Conservation (phyloP, 2,797 vertebrate species). For the Limosa lapponica region DNA sequence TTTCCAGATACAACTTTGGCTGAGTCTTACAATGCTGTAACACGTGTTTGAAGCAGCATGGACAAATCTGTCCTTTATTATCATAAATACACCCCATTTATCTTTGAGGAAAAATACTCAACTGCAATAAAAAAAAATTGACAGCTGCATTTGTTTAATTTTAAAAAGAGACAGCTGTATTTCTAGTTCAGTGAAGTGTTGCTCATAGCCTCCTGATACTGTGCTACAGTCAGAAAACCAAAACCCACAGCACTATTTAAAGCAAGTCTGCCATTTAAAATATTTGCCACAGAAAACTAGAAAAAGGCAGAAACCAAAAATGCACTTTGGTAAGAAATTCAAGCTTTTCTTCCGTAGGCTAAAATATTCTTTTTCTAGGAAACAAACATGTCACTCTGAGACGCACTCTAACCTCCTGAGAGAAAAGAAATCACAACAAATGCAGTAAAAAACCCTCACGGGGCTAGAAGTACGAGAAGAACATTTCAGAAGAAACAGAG, state of each 20-base stretch:
- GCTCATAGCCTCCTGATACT: background rate
- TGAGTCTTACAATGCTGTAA: background rate
- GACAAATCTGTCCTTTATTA: background rate
- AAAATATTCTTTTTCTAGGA: background rate
- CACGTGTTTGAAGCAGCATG: background rate
- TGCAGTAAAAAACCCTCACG: background rate
- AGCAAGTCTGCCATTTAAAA: background rate
- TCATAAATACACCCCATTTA: background rate
- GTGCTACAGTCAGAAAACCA: background rate
- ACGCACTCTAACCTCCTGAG: background rate
- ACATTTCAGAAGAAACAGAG: background rate
- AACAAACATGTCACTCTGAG: background rate
- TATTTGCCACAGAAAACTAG: conserved; percentile 22
- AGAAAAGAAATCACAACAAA: background rate
- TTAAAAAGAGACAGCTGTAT: background rate
- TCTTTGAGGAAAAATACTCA: background rate
- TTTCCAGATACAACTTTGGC: background rate
- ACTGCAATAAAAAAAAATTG: background rate
- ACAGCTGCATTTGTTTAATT: conserved; percentile 10
- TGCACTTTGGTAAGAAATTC: background rate
- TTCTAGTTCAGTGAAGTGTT: background rate
- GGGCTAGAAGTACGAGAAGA: background rate
- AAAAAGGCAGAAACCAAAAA: background rate
- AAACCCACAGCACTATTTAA: background rate
- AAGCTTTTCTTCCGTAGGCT: background rate